Evolutionary conservation across 1,140 invertebrate genomes (phyloP).

Genomic region (Pinna nobilis): DNA sequence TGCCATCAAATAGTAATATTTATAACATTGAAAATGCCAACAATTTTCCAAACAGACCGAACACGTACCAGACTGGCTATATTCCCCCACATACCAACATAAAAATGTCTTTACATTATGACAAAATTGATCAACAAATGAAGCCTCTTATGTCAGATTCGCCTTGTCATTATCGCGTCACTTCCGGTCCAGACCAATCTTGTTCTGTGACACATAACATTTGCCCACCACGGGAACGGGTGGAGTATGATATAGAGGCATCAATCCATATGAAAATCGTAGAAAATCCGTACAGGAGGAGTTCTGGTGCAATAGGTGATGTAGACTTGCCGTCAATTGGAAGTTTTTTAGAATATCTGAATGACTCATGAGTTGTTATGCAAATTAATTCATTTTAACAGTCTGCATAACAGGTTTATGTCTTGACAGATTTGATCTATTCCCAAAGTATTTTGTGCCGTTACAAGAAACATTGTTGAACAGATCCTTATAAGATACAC

Average conservation of each 20-base stretch:
- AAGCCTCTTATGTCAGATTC: neutral
- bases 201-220: constrained; percentile 1
- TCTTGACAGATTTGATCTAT: no score
- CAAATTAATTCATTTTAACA: no score
- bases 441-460: no score
- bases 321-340: constrained; percentile 57
- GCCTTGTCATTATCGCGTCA: constrained; percentile 1
- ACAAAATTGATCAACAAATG: neutral
- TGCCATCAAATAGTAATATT: no score
- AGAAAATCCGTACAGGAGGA: constrained; percentile 33
- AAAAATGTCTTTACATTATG: no score
- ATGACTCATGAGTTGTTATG: constrained; percentile 43
- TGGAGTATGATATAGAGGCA: constrained; percentile 48
- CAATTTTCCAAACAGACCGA: no score
- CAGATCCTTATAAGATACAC: no score
- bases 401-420: no score
- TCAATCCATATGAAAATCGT: constrained; percentile 58
- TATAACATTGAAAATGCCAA: no score
- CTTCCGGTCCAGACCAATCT: neutral
- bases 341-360: constrained; percentile 58
- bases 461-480: no score
- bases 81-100: no score
- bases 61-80: no score
- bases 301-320: constrained; percentile 11
- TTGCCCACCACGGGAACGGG: neutral